These are phyloP conservation scores for Macrocentrus cingulum DNA, from an alignment of 1,140 invertebrate genomes.

Conservation along the genomic window DNA sequence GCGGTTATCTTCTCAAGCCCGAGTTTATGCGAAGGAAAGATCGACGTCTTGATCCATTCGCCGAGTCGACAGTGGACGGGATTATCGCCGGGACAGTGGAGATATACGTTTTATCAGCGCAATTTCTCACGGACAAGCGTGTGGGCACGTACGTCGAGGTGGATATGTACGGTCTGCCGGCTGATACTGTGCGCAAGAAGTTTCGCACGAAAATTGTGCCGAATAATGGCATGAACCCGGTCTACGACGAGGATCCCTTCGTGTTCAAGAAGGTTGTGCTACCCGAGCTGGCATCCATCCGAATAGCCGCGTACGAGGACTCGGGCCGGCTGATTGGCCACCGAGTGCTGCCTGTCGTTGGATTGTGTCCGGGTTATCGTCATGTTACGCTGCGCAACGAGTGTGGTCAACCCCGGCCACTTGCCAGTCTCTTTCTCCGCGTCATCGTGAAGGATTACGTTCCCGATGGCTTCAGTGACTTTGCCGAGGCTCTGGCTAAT, in stretches of 20 bases:
- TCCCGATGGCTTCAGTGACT: slow-evolving; percentile 88
- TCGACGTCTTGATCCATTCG: slow-evolving; percentile 94
- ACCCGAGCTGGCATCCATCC: slow-evolving; percentile 92
- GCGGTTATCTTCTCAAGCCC: slow-evolving; percentile 94
- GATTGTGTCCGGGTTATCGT: slow-evolving; percentile 91
- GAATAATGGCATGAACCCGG: slow-evolving; percentile 95
- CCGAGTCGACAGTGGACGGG: slow-evolving; percentile 97
- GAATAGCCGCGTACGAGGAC: slow-evolving; percentile 97
- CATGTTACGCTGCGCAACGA: slow-evolving; percentile 88
- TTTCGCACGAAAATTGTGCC: slow-evolving; percentile 92
- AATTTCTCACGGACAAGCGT: slow-evolving; percentile 95
- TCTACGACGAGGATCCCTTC: slow-evolving; percentile 96
- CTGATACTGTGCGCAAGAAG: slow-evolving; percentile 96
- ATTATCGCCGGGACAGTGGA: slow-evolving; percentile 97
- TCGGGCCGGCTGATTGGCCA: slow-evolving; percentile 92
- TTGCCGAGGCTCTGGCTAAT: slow-evolving; percentile 96
- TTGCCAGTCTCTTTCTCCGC: slow-evolving; percentile 88
- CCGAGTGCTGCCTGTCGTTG: slow-evolving; percentile 92
- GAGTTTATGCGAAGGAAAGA: slow-evolving; percentile 98
- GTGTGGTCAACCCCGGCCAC: slow-evolving; percentile 87
- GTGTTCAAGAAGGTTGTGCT: slow-evolving; percentile 98
- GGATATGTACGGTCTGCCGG: slow-evolving; percentile 98
- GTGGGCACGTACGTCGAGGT: slow-evolving; percentile 98
- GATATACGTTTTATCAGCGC: slow-evolving; percentile 85
- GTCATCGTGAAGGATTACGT: slow-evolving; percentile 97